Evolutionary conservation across 2,113 vertebrate genomes (phyloP), one percentile per base, ranked within the genome.

Genomic region (Hucho hucho): DNA sequence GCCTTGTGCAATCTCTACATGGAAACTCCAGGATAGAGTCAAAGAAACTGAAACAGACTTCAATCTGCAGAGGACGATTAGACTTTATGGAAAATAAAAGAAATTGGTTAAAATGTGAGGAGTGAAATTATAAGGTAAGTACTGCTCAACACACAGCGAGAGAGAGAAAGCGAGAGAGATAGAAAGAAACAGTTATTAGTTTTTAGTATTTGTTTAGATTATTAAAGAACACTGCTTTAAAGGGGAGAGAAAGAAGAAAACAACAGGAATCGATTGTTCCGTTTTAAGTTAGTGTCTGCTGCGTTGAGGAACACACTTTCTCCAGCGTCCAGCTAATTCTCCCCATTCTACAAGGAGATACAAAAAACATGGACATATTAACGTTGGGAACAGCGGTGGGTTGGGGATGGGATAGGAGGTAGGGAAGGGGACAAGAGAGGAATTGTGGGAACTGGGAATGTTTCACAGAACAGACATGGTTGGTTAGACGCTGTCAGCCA

Each of bases 291-390:
- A 92, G 82, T 82, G 49, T 85, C 79, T 81, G 90, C 87, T 89
- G 88, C 85, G 83, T 80, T 91, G 84, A 85, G 85, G 88, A 90
- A 87, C 75, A 86, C 89, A 87, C 81, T 85, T 84, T 86, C 84
- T 90, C 89, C 90, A 84, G 78, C 86, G 80, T 90, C 87, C 90
- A 88, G 88, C 90, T 93, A 93, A 91, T 83, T 89, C 81, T 90
- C 87, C 81, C 90, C 89, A 89, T 76, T 93, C 90, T 94, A 93
- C 87, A 93, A 91, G 90, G 90, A 92, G 89, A 93, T 91, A 93
- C 89, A 93, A 88, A 89, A 86, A 86, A 92, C 87, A 94, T 79
- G 80, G 75, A 89, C 76, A 88, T 84, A 86, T 92, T 92, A 92
- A 91, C 87, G 89, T 29, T 75, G 82, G 81, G 82, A 85, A 87